A percentile compares a stretch with the other conserved stretches of the same genome.
phyloP scores from a whole-genome alignment of 2,888 invertebrate species.

The Conistra vaccinii region DNA sequence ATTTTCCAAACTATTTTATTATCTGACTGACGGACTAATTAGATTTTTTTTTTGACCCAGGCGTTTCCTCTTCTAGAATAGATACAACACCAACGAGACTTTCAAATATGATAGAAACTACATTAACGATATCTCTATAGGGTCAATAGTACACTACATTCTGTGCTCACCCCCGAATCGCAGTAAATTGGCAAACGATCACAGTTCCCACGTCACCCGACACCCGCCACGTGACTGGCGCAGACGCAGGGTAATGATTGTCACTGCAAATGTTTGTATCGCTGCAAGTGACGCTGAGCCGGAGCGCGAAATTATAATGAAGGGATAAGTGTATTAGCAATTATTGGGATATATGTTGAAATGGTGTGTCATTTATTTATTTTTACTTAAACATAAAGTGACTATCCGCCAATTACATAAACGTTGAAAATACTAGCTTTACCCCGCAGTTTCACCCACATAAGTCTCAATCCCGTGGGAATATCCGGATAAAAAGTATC shows the following conservation, averaged over 20 bases:
- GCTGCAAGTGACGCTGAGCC: conserved; percentile 58
- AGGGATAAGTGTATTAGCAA: conserved; percentile 34
- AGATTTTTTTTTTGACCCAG: no score
- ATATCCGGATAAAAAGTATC: no score
- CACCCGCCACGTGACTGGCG: conserved; percentile 64
- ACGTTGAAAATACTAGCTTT: no score
- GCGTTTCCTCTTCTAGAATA: no score
- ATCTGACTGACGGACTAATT: no score
- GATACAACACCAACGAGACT: background rate
- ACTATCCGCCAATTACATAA: background rate
- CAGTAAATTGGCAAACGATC: conserved; percentile 59
- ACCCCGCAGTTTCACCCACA: no score
- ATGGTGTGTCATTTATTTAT: no score
- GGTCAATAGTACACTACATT: background rate
- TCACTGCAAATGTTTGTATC: conserved; percentile 33
- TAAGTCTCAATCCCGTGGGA: no score
- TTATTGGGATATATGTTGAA: conserved; percentile 1
- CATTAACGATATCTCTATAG: conserved; percentile 10
- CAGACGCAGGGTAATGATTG: conserved; percentile 52
- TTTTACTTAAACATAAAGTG: background rate
- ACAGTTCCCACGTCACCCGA: conserved; percentile 66
- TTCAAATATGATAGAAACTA: background rate
- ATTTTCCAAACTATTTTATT: no score
- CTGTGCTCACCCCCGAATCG: conserved; percentile 36
- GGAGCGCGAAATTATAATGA: conserved; percentile 36